Evolutionary conservation across 2,888 invertebrate genomes (phyloP), one percentile per base, ranked within the genome.

Genomic region (Caenorhabditis uteleia): DNA sequence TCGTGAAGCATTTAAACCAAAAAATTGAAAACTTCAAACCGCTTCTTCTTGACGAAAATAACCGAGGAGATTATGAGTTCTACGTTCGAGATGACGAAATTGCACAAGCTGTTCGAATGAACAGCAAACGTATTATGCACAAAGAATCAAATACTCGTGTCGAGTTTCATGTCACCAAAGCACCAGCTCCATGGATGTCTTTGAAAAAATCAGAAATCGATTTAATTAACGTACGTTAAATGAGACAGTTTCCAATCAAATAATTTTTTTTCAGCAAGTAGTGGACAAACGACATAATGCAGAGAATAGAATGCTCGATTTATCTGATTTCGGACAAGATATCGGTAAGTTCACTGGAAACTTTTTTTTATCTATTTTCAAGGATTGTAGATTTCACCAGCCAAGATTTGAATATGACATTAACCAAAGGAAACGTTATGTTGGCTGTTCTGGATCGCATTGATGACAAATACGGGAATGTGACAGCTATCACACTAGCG

Each of bases 351-450:
- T n/a, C n/a, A n/a, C n/a, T n/a, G n/a, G n/a, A n/a, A n/a, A n/a
- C n/a, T n/a, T n/a, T n/a, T n/a, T n/a, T n/a, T n/a, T n/a, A n/a
- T n/a, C n/a, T n/a, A n/a, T n/a, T 39, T 23, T 43, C 7, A 10
- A n/a, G n/a, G n/a, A n/a, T n/a, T n/a, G n/a, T 14, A 46, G 58
- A 55, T 29, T 77, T 78, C 58, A 54, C 44, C 2, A 43, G 27
- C 1, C 53, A 50, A 2, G 72, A 72, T 26, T 53, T 77, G 44
- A 49, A 68, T 3, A 69, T 74, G 64, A 42, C 55, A 21, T 59
- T 81, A 10, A 74, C 70, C 20, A 75, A 79, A 43, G 77, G 76
- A 58, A 76, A 77, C 33, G 76, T 82, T 12, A 73, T 79, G 68
- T 51, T 82, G n/a, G 54, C 68, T 10, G 74, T 80, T 25, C 46